Evolutionary conservation across 1,140 invertebrate genomes (phyloP).

Genomic region (Nephotettix cincticeps): DNA sequence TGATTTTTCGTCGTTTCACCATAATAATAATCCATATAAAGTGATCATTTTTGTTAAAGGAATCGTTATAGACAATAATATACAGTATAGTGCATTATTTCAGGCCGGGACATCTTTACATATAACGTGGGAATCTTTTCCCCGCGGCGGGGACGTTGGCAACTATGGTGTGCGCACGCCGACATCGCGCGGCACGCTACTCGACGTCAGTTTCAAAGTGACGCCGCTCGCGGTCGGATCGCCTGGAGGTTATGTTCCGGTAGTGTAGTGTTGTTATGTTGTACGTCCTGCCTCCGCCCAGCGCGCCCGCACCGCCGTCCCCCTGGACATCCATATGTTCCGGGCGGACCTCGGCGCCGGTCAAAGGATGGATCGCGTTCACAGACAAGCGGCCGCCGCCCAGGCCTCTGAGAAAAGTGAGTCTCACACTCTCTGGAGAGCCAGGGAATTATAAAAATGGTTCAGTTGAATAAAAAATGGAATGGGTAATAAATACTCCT

Average conservation of each 20-base stretch:
- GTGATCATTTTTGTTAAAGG: too few relatives aligned
- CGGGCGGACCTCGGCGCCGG: neutral
- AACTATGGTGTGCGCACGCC: neutral
- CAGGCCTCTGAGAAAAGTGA: conserved; percentile 26
- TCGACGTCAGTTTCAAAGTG: neutral
- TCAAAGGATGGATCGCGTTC: conserved; percentile 5
- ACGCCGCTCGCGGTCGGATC: neutral
- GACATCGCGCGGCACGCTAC: neutral
- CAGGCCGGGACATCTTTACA: too few relatives aligned
- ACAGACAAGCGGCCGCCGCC: conserved; percentile 31
- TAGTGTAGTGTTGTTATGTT: conserved; percentile 43
- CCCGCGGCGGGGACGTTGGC: neutral
- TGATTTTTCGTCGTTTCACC: too few relatives aligned
- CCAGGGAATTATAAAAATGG: too few relatives aligned
- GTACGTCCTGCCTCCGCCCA: conserved; percentile 52
- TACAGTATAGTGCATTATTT: too few relatives aligned
- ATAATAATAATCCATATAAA: too few relatives aligned
- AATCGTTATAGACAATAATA: too few relatives aligned
- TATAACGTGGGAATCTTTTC: too few relatives aligned
- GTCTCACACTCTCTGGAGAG: conserved; percentile 8
- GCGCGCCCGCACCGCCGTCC: conserved; percentile 51
- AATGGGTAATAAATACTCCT: too few relatives aligned
- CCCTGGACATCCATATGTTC: conserved; percentile 49
- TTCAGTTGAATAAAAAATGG: too few relatives aligned
- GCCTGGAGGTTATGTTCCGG: too few relatives aligned